phyloP scores from a whole-genome alignment of 1,140 invertebrate genomes.

The Caligus rogercresseyi region DNA sequence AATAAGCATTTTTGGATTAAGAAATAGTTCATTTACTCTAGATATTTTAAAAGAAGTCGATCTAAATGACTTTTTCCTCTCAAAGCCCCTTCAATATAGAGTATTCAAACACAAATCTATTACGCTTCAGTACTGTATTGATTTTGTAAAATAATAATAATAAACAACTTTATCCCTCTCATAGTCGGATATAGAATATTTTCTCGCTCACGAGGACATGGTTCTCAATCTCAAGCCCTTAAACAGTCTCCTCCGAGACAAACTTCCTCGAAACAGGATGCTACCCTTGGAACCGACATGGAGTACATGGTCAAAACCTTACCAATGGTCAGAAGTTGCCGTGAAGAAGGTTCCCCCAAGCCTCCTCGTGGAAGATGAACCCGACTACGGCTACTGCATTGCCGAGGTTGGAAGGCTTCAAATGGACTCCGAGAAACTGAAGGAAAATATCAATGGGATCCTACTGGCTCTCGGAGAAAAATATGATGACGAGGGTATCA shows the following conservation, averaged over 20 bases:
- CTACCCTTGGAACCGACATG: neutral
- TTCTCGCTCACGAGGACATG: constrained; percentile 6
- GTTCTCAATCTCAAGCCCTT: neutral
- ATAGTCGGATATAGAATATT: constrained; percentile 3
- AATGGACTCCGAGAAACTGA: neutral
- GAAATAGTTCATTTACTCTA: too few species aligned
- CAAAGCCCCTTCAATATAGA: too few species aligned
- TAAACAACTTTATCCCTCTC: neutral
- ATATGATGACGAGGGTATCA: neutral
- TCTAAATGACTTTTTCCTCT: too few species aligned
- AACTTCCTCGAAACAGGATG: neutral
- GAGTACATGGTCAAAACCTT: constrained; percentile 1
- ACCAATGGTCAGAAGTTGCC: neutral
- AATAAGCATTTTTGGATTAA: too few species aligned
- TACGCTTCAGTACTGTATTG: too few species aligned
- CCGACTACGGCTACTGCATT: neutral
- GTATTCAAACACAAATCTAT: too few species aligned
- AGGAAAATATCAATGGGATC: neutral
- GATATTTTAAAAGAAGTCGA: too few species aligned
- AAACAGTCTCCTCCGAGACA: neutral
- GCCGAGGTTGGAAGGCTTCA: neutral
- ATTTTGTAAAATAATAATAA: too few species aligned
- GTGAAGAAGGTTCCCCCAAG: neutral
- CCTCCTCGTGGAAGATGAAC: neutral
- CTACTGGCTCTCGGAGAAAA: neutral